A percentile compares a stretch with the other conserved stretches of the same genome.
These are phyloP conservation scores for Gobionotothen gibberifrons DNA, from an alignment of 2,797 vertebrate genomes.

Conservation along the genomic window DNA sequence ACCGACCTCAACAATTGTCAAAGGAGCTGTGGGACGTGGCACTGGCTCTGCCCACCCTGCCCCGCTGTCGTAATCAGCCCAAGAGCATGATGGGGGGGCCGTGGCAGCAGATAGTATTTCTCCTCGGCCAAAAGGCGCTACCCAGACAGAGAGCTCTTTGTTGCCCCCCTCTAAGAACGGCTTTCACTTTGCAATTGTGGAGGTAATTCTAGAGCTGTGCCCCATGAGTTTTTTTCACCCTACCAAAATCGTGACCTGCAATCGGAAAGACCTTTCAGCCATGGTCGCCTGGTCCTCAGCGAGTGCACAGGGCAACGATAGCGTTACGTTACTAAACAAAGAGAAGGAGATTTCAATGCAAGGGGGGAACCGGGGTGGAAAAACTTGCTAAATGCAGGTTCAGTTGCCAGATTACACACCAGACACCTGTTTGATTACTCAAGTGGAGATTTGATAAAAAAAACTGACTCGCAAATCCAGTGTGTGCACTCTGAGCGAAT, in stretches of 20 bases:
- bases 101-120: constrained; percentile 81
- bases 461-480: constrained; percentile 39
- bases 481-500: constrained; percentile 25
- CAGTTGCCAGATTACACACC: constrained; percentile 59
- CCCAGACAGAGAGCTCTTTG: constrained; percentile 82
- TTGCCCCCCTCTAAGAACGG: constrained; percentile 75
- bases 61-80: constrained; percentile 75
- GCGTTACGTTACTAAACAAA: constrained; percentile 48
- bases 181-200: constrained; percentile 79
- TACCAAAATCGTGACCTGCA: constrained; percentile 69
- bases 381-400: constrained; percentile 56
- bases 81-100: constrained; percentile 75
- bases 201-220: constrained; percentile 74
- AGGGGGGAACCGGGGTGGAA: constrained; percentile 19
- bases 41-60: constrained; percentile 58
- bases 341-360: constrained; percentile 32
- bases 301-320: constrained; percentile 30
- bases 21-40: constrained; percentile 57
- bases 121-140: constrained; percentile 76
- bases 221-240: constrained; percentile 31
- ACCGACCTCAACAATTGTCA: constrained; percentile 58
- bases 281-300: constrained; percentile 40
- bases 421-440: constrained; percentile 65
- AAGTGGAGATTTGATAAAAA: constrained; percentile 47
- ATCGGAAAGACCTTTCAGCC: constrained; percentile 66